Percentiles rank a stretch among this genome's conserved stretches.
Conservation (phyloP, 2,797 vertebrate species). For the Ctenopoma kingsleyae region DNA sequence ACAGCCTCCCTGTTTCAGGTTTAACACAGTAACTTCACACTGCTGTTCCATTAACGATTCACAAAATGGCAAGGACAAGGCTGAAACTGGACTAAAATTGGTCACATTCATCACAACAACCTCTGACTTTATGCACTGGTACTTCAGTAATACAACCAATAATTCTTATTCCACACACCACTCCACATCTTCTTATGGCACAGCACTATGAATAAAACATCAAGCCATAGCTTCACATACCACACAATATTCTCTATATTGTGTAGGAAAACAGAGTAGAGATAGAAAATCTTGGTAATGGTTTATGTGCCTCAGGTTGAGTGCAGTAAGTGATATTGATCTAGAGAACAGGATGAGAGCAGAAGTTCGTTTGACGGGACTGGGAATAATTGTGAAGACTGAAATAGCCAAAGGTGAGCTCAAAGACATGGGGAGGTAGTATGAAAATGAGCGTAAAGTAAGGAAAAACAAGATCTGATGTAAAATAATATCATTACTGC, state of each 20-base stretch:
- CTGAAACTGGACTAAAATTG: slow-evolving; percentile 51
- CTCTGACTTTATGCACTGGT: slow-evolving; percentile 56
- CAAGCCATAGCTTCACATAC: slow-evolving; percentile 67
- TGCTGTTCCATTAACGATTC: slow-evolving; percentile 33
- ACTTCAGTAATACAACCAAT: slow-evolving; percentile 64
- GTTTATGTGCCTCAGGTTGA: slow-evolving; percentile 36
- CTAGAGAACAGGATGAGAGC: slow-evolving; percentile 38
- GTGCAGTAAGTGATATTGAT: slow-evolving; percentile 62
- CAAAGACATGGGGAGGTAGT: slow-evolving; percentile 15
- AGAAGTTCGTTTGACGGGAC: slow-evolving; percentile 50
- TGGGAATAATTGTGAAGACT: slow-evolving; percentile 46
- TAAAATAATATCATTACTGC: slow-evolving; percentile 8
- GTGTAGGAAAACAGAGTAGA: slow-evolving; percentile 32
- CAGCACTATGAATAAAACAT: slow-evolving; percentile 79
- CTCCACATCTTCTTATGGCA: slow-evolving; percentile 62
- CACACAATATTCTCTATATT: slow-evolving; percentile 69
- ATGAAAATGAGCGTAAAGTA: slow-evolving; percentile 18
- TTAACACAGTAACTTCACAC: slow-evolving; percentile 20
- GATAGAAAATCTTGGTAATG: slow-evolving; percentile 39
- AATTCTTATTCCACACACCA: slow-evolving; percentile 64
- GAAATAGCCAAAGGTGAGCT: slow-evolving; percentile 53
- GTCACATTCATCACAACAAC: slow-evolving; percentile 63
- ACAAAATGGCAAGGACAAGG: slow-evolving; percentile 38
- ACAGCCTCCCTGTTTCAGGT: slow-evolving; percentile 1
- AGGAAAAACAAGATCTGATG: not conserved